These are phyloP conservation scores for Bettongia penicillata DNA, from an alignment of 2,113 vertebrate species.

Conservation along the genomic window DNA sequence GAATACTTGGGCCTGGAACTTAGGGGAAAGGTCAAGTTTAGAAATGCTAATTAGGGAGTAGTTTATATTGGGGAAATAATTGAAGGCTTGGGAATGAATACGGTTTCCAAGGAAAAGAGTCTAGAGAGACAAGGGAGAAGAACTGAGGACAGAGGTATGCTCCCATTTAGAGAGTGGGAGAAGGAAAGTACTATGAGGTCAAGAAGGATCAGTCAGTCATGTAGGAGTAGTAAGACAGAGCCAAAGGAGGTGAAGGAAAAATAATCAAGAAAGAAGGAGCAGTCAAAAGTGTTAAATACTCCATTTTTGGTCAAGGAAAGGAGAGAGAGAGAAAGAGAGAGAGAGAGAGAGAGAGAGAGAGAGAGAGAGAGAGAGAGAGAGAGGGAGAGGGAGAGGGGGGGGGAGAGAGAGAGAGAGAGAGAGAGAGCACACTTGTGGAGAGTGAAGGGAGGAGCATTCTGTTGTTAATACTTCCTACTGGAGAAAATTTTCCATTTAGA, in stretches of 20 bases:
- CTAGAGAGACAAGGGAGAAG: background rate
- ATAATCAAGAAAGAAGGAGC: background rate
- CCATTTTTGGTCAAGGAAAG: background rate
- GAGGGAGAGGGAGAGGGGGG: too few species aligned
- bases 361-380: too few species aligned
- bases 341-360: too few species aligned
- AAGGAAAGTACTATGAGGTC: background rate
- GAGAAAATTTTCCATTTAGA: background rate
- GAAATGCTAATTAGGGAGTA: background rate
- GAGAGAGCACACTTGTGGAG: background rate
- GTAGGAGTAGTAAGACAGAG: background rate
- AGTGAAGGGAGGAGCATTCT: background rate
- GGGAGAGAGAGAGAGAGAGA: background rate
- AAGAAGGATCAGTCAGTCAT: background rate
- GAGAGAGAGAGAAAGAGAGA: background rate
- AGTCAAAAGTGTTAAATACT: background rate
- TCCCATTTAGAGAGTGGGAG: background rate
- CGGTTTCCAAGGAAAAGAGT: background rate
- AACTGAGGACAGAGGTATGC: background rate
- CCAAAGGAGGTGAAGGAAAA: background rate
- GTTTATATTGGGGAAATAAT: background rate
- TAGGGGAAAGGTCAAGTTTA: background rate
- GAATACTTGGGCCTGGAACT: background rate
- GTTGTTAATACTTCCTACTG: background rate
- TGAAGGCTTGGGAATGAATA: background rate